phyloP scores from a whole-genome alignment of 2,113 vertebrate species.

The Atrichornis clamosus region DNA sequence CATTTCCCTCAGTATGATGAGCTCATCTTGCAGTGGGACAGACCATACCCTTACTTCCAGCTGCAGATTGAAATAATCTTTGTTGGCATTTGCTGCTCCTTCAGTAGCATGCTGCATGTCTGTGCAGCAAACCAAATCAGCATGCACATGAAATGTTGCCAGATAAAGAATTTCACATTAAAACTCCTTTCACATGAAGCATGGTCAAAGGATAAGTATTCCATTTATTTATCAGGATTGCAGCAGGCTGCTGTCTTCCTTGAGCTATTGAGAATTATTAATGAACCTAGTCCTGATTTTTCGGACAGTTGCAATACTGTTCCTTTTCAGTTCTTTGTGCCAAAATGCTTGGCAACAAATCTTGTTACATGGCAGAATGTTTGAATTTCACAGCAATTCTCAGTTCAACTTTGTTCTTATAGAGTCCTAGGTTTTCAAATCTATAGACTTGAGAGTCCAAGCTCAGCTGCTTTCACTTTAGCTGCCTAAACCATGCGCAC shows the following conservation, averaged over 20 bases:
- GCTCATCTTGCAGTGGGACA: background rate
- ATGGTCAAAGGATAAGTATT: background rate
- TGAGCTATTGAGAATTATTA: background rate
- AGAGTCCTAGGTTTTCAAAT: background rate
- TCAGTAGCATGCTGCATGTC: background rate
- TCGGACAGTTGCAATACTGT: background rate
- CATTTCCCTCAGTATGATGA: background rate
- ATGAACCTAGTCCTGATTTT: background rate
- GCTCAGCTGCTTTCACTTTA: background rate
- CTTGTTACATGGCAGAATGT: background rate
- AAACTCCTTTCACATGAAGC: background rate
- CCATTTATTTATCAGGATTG: background rate
- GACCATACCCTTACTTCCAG: background rate
- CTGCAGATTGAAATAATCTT: conserved; percentile 17
- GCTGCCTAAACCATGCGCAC: background rate
- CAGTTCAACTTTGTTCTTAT: background rate
- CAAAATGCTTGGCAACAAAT: background rate
- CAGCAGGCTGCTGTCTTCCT: background rate
- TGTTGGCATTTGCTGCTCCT: background rate
- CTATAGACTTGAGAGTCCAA: background rate
- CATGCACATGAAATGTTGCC: background rate
- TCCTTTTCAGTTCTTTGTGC: background rate
- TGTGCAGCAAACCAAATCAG: background rate
- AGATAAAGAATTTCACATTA: background rate
- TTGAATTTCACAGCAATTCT: background rate